Evolutionary conservation across 2,797 vertebrate genomes (phyloP).

Genomic region (Urosaurus nigricauda): DNA sequence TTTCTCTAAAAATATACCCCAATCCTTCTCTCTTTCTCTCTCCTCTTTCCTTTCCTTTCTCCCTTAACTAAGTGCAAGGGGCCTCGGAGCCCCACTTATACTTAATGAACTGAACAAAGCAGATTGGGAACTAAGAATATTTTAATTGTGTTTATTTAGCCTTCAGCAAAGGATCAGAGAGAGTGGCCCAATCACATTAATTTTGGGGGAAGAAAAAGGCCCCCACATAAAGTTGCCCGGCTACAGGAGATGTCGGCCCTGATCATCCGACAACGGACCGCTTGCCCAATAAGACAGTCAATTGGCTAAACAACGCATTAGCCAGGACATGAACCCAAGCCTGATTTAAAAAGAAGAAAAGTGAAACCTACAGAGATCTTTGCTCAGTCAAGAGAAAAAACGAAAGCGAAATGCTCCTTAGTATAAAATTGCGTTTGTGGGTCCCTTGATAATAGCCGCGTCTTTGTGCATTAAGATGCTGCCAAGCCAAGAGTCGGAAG

Average conservation of each 20-base stretch:
- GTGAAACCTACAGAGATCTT: slow-evolving; percentile 19
- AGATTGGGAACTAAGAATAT: slow-evolving; percentile 75
- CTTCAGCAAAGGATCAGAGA: slow-evolving; percentile 68
- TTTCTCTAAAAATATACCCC: slow-evolving; percentile 78
- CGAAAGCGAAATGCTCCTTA: slow-evolving; percentile 30
- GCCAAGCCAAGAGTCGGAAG: background rate
- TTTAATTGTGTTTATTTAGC: slow-evolving; percentile 75
- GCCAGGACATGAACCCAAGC: slow-evolving; percentile 52
- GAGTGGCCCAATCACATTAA: slow-evolving; percentile 68
- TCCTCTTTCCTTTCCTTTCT: slow-evolving; percentile 7
- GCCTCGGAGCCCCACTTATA: slow-evolving; percentile 71
- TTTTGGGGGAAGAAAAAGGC: slow-evolving; percentile 43
- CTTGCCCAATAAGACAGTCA: slow-evolving; percentile 51
- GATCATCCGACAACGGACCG: slow-evolving; percentile 37
- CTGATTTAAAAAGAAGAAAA: background rate
- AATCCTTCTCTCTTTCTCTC: slow-evolving; percentile 63
- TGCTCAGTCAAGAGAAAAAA: slow-evolving; percentile 31
- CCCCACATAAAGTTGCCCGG: slow-evolving; percentile 59
- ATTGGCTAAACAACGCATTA: slow-evolving; percentile 50
- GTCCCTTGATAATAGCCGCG: background rate
- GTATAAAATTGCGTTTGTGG: background rate
- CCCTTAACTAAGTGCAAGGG: slow-evolving; percentile 69
- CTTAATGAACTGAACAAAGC: slow-evolving; percentile 76
- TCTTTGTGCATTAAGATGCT: background rate
- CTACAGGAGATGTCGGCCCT: slow-evolving; percentile 45